phyloP scores from a whole-genome alignment of 2,113 vertebrate species.

The Pteruthius melanotis region DNA sequence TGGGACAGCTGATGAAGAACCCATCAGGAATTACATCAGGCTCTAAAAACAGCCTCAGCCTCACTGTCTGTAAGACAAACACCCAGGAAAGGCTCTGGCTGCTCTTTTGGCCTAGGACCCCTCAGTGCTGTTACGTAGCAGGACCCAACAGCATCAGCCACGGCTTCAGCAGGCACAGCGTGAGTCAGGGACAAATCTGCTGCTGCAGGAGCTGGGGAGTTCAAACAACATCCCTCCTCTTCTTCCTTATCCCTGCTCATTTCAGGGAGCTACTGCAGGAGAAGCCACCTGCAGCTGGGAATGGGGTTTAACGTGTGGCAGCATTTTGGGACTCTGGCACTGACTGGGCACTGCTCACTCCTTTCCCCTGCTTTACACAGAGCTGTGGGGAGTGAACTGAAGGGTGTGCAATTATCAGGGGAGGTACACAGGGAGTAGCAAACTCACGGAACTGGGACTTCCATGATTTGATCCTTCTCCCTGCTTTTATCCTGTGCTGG shows the following conservation, averaged over 20 bases:
- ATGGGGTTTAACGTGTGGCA: slow-evolving; percentile 26
- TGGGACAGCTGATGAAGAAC: neutral
- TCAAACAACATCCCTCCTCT: neutral
- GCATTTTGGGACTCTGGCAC: slow-evolving; percentile 49
- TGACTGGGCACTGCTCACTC: slow-evolving; percentile 21
- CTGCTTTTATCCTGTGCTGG: neutral
- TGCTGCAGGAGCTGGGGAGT: neutral
- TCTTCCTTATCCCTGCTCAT: neutral
- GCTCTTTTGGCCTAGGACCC: neutral
- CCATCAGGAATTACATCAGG: neutral
- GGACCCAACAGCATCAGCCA: neutral
- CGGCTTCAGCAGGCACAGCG: neutral
- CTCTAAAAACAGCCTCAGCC: neutral
- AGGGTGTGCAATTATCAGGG: neutral
- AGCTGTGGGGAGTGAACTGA: neutral
- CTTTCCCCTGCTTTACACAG: slow-evolving; percentile 72
- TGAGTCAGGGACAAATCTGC: accelerated
- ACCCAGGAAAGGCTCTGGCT: neutral
- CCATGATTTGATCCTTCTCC: neutral
- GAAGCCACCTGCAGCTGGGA: slow-evolving; percentile 63
- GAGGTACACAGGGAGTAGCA: neutral
- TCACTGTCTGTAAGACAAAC: neutral
- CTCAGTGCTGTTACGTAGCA: neutral
- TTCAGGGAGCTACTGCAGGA: slow-evolving; percentile 62
- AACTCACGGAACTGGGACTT: neutral